These are phyloP conservation scores for Oryzias celebensis DNA, from an alignment of 2,113 vertebrate species.

Conservation along the genomic window DNA sequence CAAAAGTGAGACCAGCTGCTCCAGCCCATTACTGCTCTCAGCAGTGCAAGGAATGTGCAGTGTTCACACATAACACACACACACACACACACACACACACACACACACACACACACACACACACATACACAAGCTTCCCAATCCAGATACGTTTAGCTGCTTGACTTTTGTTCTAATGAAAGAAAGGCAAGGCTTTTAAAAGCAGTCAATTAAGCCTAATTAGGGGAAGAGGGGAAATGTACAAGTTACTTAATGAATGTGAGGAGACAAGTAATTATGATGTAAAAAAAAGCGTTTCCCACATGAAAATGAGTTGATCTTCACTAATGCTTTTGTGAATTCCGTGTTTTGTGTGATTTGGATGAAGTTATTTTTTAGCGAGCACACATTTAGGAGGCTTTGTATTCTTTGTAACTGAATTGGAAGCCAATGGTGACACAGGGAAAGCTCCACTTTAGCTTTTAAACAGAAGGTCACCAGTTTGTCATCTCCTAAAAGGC, in stretches of 20 bases:
- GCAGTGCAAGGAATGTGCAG: slow-evolving; percentile 14
- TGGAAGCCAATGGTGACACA: slow-evolving; percentile 14
- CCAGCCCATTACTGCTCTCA: slow-evolving; percentile 51
- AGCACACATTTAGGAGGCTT: slow-evolving; percentile 34
- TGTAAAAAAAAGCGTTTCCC: slow-evolving; percentile 47
- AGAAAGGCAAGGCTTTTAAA: slow-evolving; percentile 63
- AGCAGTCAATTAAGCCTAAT: slow-evolving; percentile 68
- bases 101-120: slow-evolving; percentile 2
- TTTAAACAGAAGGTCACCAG: slow-evolving; percentile 21
- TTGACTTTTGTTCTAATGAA: slow-evolving; percentile 66
- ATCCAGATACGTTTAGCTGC: slow-evolving; percentile 44
- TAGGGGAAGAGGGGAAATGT: slow-evolving; percentile 53
- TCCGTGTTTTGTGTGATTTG: slow-evolving; percentile 30
- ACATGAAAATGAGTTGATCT: slow-evolving; percentile 58
- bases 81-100: not conserved
- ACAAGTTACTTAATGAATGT: slow-evolving; percentile 69
- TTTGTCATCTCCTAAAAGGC: slow-evolving; percentile 10
- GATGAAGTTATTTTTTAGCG: slow-evolving; percentile 27
- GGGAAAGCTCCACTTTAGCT: not conserved
- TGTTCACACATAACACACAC: not conserved
- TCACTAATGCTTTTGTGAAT: slow-evolving; percentile 25
- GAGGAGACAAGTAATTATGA: slow-evolving; percentile 74
- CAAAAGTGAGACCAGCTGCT: slow-evolving; percentile 59
- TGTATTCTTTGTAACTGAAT: slow-evolving; percentile 30
- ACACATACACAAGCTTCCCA: slow-evolving; percentile 1